Percentiles rank a stretch among this genome's conserved stretches.
Evolutionary conservation across 2,797 vertebrate species (phyloP).

Genomic region (Enteromius unitaeniatus): DNA sequence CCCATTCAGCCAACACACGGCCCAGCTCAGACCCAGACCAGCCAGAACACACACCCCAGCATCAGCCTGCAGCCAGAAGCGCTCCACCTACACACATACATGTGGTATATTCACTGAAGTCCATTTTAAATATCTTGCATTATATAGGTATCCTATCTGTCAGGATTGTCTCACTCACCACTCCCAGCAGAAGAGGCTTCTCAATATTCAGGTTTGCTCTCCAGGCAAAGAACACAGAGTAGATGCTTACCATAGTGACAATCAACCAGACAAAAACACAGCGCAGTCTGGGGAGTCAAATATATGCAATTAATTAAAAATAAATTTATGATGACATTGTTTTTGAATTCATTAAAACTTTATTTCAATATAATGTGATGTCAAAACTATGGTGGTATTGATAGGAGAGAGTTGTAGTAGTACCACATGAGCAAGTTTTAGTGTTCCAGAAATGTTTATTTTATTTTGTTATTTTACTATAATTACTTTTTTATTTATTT

Average conservation of each 20-base stretch:
- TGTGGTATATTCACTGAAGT: neutral
- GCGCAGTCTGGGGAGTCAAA: slow-evolving; percentile 73
- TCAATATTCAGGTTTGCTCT: slow-evolving; percentile 95
- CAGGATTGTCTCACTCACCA: slow-evolving; percentile 79
- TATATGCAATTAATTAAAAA: neutral
- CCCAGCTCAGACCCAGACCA: slow-evolving; percentile 83
- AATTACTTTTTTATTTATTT: too few relatives aligned
- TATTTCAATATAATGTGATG: neutral
- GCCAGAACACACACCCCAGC: slow-evolving; percentile 89
- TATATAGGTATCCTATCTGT: slow-evolving; percentile 1
- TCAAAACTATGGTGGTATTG: neutral
- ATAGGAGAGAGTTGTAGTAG: neutral
- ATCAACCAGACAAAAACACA: slow-evolving; percentile 83
- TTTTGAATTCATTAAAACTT: neutral
- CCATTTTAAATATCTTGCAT: neutral
- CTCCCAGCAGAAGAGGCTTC: slow-evolving; percentile 90
- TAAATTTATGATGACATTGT: neutral
- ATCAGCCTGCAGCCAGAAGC: slow-evolving; percentile 97
- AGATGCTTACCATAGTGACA: slow-evolving; percentile 84
- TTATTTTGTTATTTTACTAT: neutral
- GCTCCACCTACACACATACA: slow-evolving; percentile 83
- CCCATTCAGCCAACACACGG: slow-evolving; percentile 68
- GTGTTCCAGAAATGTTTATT: neutral
- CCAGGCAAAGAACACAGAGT: slow-evolving; percentile 96
- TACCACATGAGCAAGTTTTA: neutral